Conservation (phyloP, 2,888 invertebrate genomes). For the Tanypteryx hageni region DNA sequence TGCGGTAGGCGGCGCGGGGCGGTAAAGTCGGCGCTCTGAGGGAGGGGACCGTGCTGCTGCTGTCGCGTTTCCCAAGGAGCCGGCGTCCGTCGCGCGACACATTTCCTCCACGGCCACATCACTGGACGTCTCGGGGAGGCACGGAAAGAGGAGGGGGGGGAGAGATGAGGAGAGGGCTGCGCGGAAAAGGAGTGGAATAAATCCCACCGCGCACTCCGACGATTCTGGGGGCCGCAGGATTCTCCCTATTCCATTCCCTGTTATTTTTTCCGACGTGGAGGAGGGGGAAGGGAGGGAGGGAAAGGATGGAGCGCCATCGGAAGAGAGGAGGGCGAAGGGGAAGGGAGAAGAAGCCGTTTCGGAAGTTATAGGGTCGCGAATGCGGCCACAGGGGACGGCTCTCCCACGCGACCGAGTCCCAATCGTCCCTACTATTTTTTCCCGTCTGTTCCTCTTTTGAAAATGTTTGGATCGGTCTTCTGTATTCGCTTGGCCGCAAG, state of each 20-base stretch:
- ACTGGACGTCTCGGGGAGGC: background rate
- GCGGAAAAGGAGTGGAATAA: background rate
- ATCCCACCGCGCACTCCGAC: background rate
- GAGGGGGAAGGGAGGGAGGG: background rate
- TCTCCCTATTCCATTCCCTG: background rate
- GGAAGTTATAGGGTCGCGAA: background rate
- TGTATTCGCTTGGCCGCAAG: too few relatives aligned
- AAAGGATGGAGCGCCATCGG: background rate
- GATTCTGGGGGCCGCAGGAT: background rate
- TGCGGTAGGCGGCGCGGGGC: background rate
- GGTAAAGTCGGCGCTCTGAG: background rate
- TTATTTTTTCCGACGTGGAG: background rate
- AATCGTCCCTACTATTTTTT: too few relatives aligned
- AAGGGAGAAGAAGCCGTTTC: background rate
- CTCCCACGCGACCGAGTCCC: too few relatives aligned
- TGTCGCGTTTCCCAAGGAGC: slow-evolving; percentile 40
- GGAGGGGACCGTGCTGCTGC: background rate
- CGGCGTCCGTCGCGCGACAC: slow-evolving; percentile 28
- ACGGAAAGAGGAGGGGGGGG: too few relatives aligned
- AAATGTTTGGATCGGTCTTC: too few relatives aligned
- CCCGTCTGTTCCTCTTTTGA: too few relatives aligned
- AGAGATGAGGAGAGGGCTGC: background rate
- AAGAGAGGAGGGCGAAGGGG: background rate
- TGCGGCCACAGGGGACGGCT: too few relatives aligned
- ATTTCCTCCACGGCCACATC: slow-evolving; percentile 60